Evolutionary conservation across 2,797 vertebrate species (phyloP).

Genomic region (Notolepis coatsorum): DNA sequence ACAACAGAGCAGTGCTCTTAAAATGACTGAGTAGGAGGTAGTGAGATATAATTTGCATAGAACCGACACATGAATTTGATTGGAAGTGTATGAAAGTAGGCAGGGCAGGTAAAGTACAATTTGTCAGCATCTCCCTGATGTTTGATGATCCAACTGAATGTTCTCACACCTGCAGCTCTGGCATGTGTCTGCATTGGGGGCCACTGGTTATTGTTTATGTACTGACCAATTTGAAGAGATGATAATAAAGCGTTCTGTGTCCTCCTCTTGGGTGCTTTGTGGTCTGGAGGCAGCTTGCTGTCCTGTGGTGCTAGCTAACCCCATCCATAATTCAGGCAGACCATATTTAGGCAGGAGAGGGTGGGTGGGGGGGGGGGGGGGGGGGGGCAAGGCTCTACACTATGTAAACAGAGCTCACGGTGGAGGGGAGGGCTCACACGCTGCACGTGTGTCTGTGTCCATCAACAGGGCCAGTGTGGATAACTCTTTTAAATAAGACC

Average conservation of each 20-base stretch:
- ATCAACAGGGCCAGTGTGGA: constrained; percentile 56
- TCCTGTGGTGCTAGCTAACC: constrained; percentile 45
- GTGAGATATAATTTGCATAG: no score
- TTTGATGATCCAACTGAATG: constrained; percentile 36
- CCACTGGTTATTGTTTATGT: constrained; percentile 55
- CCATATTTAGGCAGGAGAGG: constrained; percentile 77
- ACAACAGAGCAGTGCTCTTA: no score
- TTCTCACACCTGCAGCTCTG: constrained; percentile 35
- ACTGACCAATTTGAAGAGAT: no score
- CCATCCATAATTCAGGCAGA: constrained; percentile 66
- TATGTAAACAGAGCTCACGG: constrained; percentile 76
- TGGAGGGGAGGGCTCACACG: constrained; percentile 59
- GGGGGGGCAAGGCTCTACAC: constrained; percentile 54
- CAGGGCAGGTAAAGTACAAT: no score
- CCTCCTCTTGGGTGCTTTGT: background rate
- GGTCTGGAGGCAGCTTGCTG: constrained; percentile 28
- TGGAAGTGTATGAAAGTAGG: no score
- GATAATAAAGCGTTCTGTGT: constrained; percentile 27
- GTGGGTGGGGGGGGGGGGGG: background rate
- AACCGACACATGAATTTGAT: no score
- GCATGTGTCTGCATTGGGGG: constrained; percentile 42
- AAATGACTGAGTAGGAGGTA: no score
- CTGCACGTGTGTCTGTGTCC: constrained; percentile 67
- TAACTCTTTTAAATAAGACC: constrained; percentile 20
- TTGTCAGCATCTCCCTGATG: no score